Evolutionary conservation across 2,888 invertebrate genomes (phyloP), one percentile per base, ranked within the genome.

Genomic region (Cantharis flavilabris): DNA sequence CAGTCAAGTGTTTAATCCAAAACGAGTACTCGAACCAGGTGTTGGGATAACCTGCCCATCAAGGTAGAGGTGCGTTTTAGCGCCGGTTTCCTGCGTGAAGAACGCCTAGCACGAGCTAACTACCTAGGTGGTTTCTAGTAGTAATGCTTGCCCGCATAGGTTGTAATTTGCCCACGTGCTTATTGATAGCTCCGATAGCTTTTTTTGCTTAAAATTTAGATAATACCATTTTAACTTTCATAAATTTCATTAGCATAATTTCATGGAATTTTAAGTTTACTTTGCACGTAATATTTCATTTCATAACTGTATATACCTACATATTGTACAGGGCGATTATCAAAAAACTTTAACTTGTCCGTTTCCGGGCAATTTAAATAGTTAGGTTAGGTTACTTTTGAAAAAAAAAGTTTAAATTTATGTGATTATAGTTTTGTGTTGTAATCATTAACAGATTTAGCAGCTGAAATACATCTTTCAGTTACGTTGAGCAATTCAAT

Each of bases 1-100:
- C 65, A 26, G 16, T n/a, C 23, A 18, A 67, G n/a, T 20, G 14
- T 14, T 18, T 20, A 67, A 67, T 67, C 65, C 13, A 62, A 71
- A 73, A 71, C 76, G 73, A 73, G 73, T 76, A 76, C 73, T 69
- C 63, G 71, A 69, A 49, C 76, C 76, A 76, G 76, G 76, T 76
- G 76, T 71, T 67, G 33, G 63, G 13, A 70, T 73, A 76, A 70
- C 70, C 73, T 71, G 73, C 71, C 76, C 62, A 26, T 70, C 49
- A 71, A 20, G 70, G 23, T 69, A 69, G 33, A 26, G 70, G 23
- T 28, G 16, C 65, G 33, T 64, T 63, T 67, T 71, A 62, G 71
- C 75, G 72, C 71, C 71, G 69, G 70, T 33, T 28, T n/a, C 13
- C 11, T 70, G 70, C 33, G 63, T 74, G 74, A 13, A 30, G 49